These are phyloP conservation scores for Nettapus auritus DNA, from an alignment of 2,113 vertebrate genomes.

Conservation along the genomic window DNA sequence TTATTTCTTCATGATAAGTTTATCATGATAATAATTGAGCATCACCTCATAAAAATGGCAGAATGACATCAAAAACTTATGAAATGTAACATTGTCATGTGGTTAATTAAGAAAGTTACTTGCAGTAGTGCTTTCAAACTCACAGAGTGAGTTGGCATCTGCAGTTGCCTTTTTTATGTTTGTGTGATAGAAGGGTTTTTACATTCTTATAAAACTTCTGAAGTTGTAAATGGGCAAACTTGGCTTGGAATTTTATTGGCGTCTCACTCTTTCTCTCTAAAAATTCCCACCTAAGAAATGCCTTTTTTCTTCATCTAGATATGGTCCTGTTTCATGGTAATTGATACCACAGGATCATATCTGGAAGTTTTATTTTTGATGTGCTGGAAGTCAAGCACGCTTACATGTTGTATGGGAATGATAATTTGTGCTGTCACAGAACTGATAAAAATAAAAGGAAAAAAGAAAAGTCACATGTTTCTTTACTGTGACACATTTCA, in stretches of 20 bases:
- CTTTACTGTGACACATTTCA: neutral
- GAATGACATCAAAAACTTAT: neutral
- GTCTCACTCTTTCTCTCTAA: neutral
- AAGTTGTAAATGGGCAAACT: neutral
- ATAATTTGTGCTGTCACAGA: slow-evolving; percentile 17
- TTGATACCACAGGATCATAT: neutral
- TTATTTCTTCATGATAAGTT: neutral
- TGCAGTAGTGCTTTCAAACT: neutral
- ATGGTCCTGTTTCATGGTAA: slow-evolving; percentile 20
- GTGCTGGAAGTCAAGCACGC: neutral
- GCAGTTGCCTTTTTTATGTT: neutral
- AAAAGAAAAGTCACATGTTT: neutral
- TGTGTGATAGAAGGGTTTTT: neutral
- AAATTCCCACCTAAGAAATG: neutral
- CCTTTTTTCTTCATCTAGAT: slow-evolving; percentile 15
- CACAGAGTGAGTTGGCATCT: neutral
- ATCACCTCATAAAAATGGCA: neutral
- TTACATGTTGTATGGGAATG: neutral
- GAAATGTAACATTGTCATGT: neutral
- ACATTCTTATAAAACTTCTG: neutral
- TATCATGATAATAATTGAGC: neutral
- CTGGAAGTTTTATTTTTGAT: slow-evolving; percentile 28
- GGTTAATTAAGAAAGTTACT: neutral
- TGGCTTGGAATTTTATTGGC: neutral
- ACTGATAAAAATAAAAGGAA: neutral